Conservation (phyloP, 2,888 invertebrate species). For the Elegia similella region DNA sequence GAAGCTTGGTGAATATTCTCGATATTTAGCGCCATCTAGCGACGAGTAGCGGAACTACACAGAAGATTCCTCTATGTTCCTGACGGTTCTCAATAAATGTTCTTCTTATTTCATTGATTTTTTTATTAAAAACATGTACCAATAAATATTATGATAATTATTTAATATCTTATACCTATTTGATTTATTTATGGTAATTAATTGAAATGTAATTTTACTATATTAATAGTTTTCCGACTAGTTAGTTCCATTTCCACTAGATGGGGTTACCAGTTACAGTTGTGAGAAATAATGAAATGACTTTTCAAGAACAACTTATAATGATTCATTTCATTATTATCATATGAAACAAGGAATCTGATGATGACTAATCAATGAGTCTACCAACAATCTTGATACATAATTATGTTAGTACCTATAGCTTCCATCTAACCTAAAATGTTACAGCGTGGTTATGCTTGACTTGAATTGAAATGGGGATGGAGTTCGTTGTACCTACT, state of each 20-base stretch:
- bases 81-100: not conserved
- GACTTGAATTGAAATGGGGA: too few species aligned
- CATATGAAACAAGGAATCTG: too few species aligned
- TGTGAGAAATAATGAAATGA: constrained; percentile 10
- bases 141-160: not conserved
- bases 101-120: not conserved
- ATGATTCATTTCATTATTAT: not conserved
- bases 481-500: too few species aligned
- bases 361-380: too few species aligned
- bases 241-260: not conserved
- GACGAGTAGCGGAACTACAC: constrained; percentile 25
- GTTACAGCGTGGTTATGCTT: too few species aligned
- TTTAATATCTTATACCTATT: not conserved
- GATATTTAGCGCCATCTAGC: constrained; percentile 32
- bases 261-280: not conserved
- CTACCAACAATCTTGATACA: too few species aligned
- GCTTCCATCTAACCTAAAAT: too few species aligned
- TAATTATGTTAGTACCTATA: too few species aligned
- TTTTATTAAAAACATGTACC: not conserved
- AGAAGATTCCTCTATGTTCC: not conserved
- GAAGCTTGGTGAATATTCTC: constrained; percentile 32
- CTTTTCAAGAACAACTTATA: not conserved
- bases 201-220: not conserved
- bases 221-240: not conserved
- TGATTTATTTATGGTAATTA: not conserved